phyloP scores from a whole-genome alignment of 2,888 invertebrate species.

The Teleiodes luculella region DNA sequence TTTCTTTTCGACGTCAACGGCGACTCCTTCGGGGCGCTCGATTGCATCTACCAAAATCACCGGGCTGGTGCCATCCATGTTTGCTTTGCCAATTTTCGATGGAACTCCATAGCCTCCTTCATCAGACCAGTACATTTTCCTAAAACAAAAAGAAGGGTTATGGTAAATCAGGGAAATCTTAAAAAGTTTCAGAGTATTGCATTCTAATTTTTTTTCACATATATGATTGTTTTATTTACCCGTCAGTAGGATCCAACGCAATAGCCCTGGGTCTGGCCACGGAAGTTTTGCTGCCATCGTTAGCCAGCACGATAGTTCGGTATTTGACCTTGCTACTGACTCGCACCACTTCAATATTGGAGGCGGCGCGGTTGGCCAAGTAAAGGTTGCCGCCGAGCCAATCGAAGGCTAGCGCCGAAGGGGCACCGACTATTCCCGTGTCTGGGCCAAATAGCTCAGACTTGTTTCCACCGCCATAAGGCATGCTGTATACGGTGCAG shows the following conservation, averaged over 20 bases:
- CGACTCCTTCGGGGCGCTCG: constrained; percentile 89
- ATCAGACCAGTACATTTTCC: constrained; percentile 96
- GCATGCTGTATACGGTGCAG: constrained; percentile 91
- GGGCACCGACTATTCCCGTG: constrained; percentile 93
- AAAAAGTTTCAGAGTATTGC: no score
- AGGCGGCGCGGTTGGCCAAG: constrained; percentile 92
- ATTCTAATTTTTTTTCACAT: no score
- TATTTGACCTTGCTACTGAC: constrained; percentile 91
- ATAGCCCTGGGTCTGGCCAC: constrained; percentile 93
- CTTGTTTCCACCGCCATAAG: constrained; percentile 89
- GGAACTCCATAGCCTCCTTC: constrained; percentile 94
- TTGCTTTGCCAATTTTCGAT: constrained; percentile 91
- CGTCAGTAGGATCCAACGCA: constrained; percentile 94
- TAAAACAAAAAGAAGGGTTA: constrained; percentile 50
- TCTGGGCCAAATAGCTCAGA: constrained; percentile 87
- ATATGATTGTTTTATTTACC: constrained; percentile 81
- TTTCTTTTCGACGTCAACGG: constrained; percentile 89
- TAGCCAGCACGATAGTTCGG: constrained; percentile 91
- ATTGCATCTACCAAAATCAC: constrained; percentile 84
- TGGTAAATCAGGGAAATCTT: no score
- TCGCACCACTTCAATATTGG: constrained; percentile 93
- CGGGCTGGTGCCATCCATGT: constrained; percentile 94
- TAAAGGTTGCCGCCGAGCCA: constrained; percentile 98
- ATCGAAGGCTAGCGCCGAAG: constrained; percentile 95
- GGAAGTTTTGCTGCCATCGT: constrained; percentile 90